Evolutionary conservation across 2,888 invertebrate species (phyloP), one percentile per base, ranked within the genome.

Genomic region (Patella pellucida): DNA sequence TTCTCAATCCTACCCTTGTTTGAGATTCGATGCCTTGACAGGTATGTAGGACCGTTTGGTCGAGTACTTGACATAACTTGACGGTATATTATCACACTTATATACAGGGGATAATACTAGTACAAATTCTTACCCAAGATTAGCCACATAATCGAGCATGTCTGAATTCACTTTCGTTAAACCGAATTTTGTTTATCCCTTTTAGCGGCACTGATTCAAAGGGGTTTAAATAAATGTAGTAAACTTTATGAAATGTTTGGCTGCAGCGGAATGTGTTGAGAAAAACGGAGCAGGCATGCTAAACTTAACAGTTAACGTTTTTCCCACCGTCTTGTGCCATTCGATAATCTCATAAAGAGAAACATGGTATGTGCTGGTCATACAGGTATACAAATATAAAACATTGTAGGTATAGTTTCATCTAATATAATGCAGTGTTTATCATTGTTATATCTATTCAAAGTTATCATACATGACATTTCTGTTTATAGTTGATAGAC

Each of bases 161-260:
- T 62, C 23, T 23, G 23, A 62, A 62, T 23, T 62, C 62, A 62
- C 62, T 23, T 16, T 62, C 23, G 19, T 19, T 62, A 19, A 62
- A 62, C 23, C 23, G 19, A 12, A 62, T 23, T 62, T 62, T 62
- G 62, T 62, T 62, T 62, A 62, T 62, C 62, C 62, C 62, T 23
- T 62, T 62, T 62, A 62, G 23, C 19, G 23, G 19, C 23, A 23
- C 19, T 62, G n/a, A 23, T 62, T 62, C 62, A 62, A 62, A 62
- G 62, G 23, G 62, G 62, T 62, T 62, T 62, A 62, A 62, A 62
- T 62, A 62, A 62, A 62, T 62, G 62, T 62, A 23, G 62, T 62
- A 19, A 23, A 62, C 62, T 23, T 62, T 62, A 62, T 62, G 62
- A 62, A 62, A 62, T 62, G 62, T 62, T 62, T 62, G 62, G 19